Percentiles rank a stretch among this genome's conserved stretches.
Conservation (phyloP, 2,113 vertebrate genomes). For the Raja brachyura region DNA sequence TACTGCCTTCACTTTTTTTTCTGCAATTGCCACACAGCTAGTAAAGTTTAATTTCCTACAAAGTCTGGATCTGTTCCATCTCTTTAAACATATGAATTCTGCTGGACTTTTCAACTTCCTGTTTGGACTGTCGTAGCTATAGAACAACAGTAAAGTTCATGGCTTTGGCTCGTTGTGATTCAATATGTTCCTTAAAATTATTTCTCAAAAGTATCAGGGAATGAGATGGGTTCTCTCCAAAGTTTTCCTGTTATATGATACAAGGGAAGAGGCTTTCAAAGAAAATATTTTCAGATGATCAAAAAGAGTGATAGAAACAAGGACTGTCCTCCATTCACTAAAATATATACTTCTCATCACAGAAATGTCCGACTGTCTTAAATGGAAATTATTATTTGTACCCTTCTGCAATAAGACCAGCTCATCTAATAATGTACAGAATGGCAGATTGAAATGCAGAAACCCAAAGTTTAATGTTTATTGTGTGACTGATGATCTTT, state of each 20-base stretch:
- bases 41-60: slow-evolving; percentile 19
- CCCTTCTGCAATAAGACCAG: background rate
- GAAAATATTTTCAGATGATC: slow-evolving; percentile 6
- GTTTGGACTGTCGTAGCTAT: slow-evolving; percentile 7
- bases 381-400: background rate
- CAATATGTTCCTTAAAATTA: background rate
- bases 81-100: slow-evolving; percentile 7
- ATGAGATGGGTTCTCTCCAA: background rate
- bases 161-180: background rate
- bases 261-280: background rate
- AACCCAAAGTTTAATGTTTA: background rate
- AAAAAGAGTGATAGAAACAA: background rate
- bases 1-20: background rate
- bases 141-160: slow-evolving; percentile 25
- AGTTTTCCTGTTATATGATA: slow-evolving; percentile 24
- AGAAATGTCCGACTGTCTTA: too few relatives aligned
- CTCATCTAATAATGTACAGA: background rate
- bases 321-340: background rate
- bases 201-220: background rate
- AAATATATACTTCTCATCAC: background rate
- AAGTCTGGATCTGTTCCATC: slow-evolving; percentile 19
- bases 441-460: background rate
- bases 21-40: slow-evolving; percentile 23
- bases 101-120: slow-evolving; percentile 36
- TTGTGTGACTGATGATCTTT: background rate